Evolutionary conservation across 2,797 vertebrate species (phyloP), one percentile per base, ranked within the genome.

Genomic region (Pygocentrus nattereri): DNA sequence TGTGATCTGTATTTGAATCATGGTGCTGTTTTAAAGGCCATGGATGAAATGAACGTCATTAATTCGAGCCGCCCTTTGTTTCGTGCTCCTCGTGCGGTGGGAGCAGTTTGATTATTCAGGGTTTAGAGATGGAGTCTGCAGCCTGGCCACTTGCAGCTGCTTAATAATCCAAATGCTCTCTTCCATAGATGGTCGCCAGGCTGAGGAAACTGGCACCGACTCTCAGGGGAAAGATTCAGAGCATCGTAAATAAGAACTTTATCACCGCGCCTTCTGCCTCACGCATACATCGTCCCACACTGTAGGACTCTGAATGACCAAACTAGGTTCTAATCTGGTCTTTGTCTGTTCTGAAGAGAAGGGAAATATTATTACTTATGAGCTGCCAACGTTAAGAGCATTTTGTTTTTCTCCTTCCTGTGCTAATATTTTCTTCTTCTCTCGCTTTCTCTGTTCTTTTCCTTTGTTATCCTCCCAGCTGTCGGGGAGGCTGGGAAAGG

Each of bases 401-500:
- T 54, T 16, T 31, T 27, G 74, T 47, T 44, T 15, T 70, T 23
- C 74, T 50, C 23, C 76, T 31, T 50, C 64, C 58, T 82, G 79
- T 81, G 78, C 25, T 69, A 67, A 80, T 79, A 64, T 82, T 74
- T 80, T 74, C n/a, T 61, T 12, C 8, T 47, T 67, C 62, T 69
- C 38, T 25, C 23, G 30, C 52, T 7, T 49, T 47, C 78, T 64
- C 23, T 15, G 18, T 71, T 69, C 69, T 62, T 58, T 87, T 82
- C 87, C 85, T 91, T 93, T 94, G 91, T 94, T 88, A 75, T 90
- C 31, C 86, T 76, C 82, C 84, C 95, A 96, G 95, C 93, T 95
- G 91, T 93, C 94, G 27, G 92, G 93, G 91, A 94, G 95, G 92
- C 91, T 96, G 79, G 95, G 94, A 88, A 96, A 95, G 88, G 97